These are phyloP conservation scores for Gorsachius goisagi DNA, from an alignment of 2,113 vertebrate species.

Conservation along the genomic window DNA sequence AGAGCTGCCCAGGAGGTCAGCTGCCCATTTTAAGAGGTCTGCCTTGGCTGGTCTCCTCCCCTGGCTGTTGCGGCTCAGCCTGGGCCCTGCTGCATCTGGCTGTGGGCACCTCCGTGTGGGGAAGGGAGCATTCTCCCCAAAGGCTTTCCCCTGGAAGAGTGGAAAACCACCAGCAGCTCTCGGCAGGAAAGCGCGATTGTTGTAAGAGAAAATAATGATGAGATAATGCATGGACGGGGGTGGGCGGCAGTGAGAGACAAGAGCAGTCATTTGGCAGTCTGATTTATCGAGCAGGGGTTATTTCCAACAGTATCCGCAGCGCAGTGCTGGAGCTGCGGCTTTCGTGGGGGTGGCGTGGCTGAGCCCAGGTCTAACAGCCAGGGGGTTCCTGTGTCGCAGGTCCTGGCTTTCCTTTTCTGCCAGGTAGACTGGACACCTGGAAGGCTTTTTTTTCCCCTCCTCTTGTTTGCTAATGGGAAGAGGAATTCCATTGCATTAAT, in stretches of 20 bases:
- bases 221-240: neutral
- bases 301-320: neutral
- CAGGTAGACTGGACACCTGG: neutral
- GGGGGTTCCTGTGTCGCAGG: neutral
- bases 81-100: neutral
- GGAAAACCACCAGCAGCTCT: neutral
- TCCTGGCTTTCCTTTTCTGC: neutral
- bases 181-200: neutral
- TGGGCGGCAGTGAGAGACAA: neutral
- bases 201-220: neutral
- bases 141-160: neutral
- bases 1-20: neutral
- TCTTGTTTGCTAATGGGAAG: neutral
- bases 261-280: neutral
- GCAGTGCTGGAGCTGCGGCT: neutral
- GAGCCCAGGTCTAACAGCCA: neutral
- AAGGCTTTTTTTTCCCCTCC: neutral
- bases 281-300: neutral
- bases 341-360: accelerated
- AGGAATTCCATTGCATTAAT: neutral
- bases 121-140: neutral
- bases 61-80: neutral
- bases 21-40: neutral
- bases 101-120: neutral
- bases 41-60: neutral